Base-by-base conservation (phyloP, 2,113 vertebrate genomes). In the Psittacula cyanocephala region DNA sequence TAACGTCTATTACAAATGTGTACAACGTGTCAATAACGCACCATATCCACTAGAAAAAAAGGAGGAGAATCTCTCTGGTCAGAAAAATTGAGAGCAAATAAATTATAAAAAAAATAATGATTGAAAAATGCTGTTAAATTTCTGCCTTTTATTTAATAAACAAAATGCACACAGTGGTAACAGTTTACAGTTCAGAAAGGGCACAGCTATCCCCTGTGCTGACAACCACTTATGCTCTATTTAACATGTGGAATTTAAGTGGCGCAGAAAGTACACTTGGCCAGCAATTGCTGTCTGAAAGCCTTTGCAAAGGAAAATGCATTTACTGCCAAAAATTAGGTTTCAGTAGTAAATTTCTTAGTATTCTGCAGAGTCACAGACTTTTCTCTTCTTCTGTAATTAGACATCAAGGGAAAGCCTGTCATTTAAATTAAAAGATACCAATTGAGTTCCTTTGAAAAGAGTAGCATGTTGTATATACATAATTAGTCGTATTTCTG, bases 141-240 rank as follows among this genome's bases (percentile, higher is more conserved):
- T 95, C 75, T 95, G 89, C 70, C 68, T 80, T 81, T 93, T 84
- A 49, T 95, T 95, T 92, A 20, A 86, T 84, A 89, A 90, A 76
- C 50, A 86, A 76, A 82, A 59, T 59, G 8, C 72, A 81, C 49
- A 68, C 69, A 92, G 33, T 18, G 78, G 84, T 31, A 89, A 80
- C 77, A 93, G 62, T 64, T 94, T 90, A 84, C 82, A 95, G 80
- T 86, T 91, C 88, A 93, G 82, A 65, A 94, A 93, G 90, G 80
- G 94, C 83, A 86, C 33, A 86, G 69, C 41, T 92, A 44, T 88
- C 50, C 77, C 37, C 74, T 20, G 15, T 72, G 60, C 88, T 95
- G 95, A 95, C 93, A 96, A 71, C 95, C 44, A 76, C 86, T 96
- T 93, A 90, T 57, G 93, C 86, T 95, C 95, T 92, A 95, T 91